Evolutionary conservation across 2,113 vertebrate genomes (phyloP).

Genomic region (Scomber japonicus): DNA sequence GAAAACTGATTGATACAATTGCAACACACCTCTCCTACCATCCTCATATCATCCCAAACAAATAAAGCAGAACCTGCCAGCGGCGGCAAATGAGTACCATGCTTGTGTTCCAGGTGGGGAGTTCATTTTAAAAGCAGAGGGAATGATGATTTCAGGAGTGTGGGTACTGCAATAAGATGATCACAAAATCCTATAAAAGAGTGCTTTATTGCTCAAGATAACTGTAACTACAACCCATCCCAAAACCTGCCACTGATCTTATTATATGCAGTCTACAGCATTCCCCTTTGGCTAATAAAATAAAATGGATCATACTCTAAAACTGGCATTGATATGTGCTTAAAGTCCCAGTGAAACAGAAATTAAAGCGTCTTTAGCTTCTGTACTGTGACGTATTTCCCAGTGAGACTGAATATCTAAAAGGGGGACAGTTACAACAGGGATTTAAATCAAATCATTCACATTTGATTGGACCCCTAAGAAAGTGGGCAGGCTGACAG

Average conservation of each 20-base stretch:
- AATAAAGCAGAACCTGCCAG: conserved; percentile 1
- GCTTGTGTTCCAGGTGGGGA: conserved; percentile 1
- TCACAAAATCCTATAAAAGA: conserved; percentile 40
- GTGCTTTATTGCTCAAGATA: conserved; percentile 55
- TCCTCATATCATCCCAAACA: not conserved
- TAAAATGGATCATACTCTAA: conserved; percentile 31
- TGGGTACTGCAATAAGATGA: conserved; percentile 13
- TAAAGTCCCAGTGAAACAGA: no score
- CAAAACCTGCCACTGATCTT: conserved; percentile 44
- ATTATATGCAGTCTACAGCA: conserved; percentile 45
- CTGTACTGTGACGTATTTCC: no score
- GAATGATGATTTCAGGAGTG: conserved; percentile 43
- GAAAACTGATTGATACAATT: not conserved
- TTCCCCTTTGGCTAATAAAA: conserved; percentile 51
- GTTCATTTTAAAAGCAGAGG: conserved; percentile 29
- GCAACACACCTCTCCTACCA: not conserved
- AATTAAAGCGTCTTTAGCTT: no score
- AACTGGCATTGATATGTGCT: conserved; percentile 32
- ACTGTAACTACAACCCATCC: conserved; percentile 46
- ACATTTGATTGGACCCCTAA: no score
- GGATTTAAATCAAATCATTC: no score
- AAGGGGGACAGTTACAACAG: no score
- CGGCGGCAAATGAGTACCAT: not conserved
- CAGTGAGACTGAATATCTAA: no score
- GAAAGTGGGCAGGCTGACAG: no score